Conservation (phyloP, 2,888 invertebrate species). For the Conistra vaccinii region DNA sequence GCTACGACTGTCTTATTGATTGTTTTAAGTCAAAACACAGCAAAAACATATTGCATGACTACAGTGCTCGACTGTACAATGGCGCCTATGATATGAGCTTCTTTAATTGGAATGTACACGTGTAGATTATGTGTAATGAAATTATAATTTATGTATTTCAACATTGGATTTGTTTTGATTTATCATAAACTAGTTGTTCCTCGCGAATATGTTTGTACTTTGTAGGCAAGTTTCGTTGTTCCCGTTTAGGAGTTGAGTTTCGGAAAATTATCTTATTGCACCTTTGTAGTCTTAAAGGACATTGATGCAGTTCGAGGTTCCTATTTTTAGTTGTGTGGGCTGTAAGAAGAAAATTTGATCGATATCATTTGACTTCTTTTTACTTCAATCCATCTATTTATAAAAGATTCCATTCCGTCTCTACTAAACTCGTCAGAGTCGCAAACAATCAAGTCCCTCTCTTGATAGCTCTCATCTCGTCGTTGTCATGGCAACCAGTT, state of each 20-base stretch:
- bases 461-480: conserved; percentile 24
- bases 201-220: background rate
- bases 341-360: background rate
- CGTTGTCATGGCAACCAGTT: conserved; percentile 80
- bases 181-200: conserved; percentile 16
- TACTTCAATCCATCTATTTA: background rate
- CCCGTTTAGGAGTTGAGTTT: no score
- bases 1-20: conserved; percentile 77
- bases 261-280: background rate
- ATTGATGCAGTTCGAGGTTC: background rate
- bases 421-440: background rate
- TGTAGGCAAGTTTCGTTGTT: background rate
- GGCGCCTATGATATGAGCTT: conserved; percentile 47
- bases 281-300: background rate
- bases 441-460: conserved; percentile 35
- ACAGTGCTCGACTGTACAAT: conserved; percentile 42
- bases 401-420: background rate
- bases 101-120: conserved; percentile 51
- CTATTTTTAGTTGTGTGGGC: background rate
- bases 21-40: conserved; percentile 72
- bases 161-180: conserved; percentile 31
- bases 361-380: background rate
- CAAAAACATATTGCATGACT: conserved; percentile 66
- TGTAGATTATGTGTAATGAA: conserved; percentile 49
- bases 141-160: conserved; percentile 50